Conservation (phyloP, 2,113 vertebrate species). For the Syrmaticus mikado region DNA sequence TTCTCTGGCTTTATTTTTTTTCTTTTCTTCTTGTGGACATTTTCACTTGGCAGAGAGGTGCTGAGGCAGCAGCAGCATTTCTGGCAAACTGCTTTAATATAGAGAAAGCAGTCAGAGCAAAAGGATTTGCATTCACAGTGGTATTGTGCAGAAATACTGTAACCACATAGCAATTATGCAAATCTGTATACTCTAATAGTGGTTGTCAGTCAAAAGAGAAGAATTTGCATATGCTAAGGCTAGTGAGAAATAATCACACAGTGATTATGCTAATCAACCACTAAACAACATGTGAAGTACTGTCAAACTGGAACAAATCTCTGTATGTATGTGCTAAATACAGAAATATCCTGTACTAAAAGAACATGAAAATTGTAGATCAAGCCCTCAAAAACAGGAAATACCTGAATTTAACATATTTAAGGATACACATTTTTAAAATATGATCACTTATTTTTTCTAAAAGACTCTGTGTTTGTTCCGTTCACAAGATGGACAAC, state of each 20-base stretch:
- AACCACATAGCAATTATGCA: constrained; percentile 59
- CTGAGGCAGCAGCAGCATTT: constrained; percentile 47
- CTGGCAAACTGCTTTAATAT: constrained; percentile 41
- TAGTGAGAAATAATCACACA: constrained; percentile 57
- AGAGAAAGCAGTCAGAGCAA: constrained; percentile 40
- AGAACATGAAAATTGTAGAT: not conserved
- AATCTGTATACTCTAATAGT: constrained; percentile 60
- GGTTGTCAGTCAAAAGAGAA: constrained; percentile 63
- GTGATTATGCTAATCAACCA: constrained; percentile 60
- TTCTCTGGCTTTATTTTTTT: not conserved
- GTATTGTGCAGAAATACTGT: constrained; percentile 36
- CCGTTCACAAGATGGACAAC: not conserved
- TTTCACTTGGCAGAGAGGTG: constrained; percentile 28
- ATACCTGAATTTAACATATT: not conserved
- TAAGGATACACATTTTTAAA: not conserved
- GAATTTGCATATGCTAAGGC: constrained; percentile 62
- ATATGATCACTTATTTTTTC: not conserved
- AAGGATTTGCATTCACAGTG: constrained; percentile 53
- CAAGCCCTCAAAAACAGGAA: not conserved
- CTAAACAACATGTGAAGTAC: constrained; percentile 41
- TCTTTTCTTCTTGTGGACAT: not conserved
- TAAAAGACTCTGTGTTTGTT: not conserved
- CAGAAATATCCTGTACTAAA: not conserved
- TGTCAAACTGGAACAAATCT: constrained; percentile 60
- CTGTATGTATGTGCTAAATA: not conserved